These are phyloP conservation scores for Lepidurus arcticus DNA, from an alignment of 1,140 invertebrate species.

Conservation along the genomic window DNA sequence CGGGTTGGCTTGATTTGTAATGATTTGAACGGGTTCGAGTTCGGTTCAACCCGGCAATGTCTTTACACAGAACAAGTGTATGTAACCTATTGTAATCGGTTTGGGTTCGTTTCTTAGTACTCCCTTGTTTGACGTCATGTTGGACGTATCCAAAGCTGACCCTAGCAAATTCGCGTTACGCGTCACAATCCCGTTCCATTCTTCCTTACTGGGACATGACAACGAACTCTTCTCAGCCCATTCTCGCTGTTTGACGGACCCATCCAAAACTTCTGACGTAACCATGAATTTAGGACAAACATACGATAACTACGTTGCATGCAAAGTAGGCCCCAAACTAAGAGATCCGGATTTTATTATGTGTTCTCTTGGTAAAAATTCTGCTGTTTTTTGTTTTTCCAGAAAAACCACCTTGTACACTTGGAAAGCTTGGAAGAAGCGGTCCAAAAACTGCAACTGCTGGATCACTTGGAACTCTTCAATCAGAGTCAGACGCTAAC, in stretches of 20 bases:
- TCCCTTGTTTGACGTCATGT: constrained; percentile 3
- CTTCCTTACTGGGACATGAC: not conserved
- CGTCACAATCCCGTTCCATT: not conserved
- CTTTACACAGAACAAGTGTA: not conserved
- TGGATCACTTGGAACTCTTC: not conserved
- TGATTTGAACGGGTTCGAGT: too few species aligned
- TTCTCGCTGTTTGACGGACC: not conserved
- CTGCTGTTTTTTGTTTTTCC: not conserved
- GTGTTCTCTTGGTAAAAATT: not conserved
- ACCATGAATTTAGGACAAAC: not conserved
- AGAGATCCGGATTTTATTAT: not conserved
- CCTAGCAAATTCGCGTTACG: not conserved
- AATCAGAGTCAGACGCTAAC: not conserved
- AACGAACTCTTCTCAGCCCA: not conserved
- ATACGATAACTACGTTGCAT: not conserved
- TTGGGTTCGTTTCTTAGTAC: not conserved
- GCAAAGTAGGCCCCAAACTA: not conserved
- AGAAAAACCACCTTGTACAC: not conserved
- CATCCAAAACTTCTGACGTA: not conserved
- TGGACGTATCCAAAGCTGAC: not conserved
- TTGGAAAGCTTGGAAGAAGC: not conserved
- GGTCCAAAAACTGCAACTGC: not conserved
- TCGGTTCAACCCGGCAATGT: too few species aligned
- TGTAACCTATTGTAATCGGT: not conserved
- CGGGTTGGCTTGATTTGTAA: too few species aligned